These are phyloP conservation scores for Drosophila eugracilis DNA, from an alignment of 1,140 invertebrate genomes.

Conservation along the genomic window DNA sequence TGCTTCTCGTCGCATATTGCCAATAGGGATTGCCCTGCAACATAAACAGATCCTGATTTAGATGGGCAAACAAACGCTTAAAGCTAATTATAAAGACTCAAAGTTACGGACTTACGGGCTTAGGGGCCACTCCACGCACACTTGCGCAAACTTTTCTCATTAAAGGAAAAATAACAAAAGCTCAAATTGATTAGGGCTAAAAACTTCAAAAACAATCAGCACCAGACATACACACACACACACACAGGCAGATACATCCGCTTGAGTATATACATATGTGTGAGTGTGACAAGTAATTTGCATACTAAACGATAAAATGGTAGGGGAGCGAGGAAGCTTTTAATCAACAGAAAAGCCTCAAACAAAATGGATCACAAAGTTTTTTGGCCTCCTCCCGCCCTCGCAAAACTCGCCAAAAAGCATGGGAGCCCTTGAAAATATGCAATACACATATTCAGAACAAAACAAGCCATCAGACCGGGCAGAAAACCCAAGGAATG, in stretches of 20 bases:
- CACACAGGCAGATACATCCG: conserved; percentile 13
- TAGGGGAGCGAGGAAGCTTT: conserved; percentile 37
- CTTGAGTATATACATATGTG: conserved; percentile 2
- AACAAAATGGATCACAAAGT: conserved; percentile 71
- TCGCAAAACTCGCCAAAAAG: background rate
- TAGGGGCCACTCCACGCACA: conserved; percentile 7
- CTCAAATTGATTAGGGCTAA: conserved; percentile 81
- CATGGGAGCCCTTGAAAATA: conserved; percentile 24
- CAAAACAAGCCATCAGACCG: conserved; percentile 41
- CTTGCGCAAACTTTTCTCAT: conserved; percentile 75
- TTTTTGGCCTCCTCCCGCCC: conserved; percentile 35
- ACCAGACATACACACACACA: conserved; percentile 51
- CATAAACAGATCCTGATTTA: conserved; percentile 26
- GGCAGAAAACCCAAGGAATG: conserved; percentile 35
- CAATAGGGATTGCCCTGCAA: conserved; percentile 73
- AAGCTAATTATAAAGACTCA: conserved; percentile 63
- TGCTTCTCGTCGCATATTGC: conserved; percentile 88
- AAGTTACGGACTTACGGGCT: conserved; percentile 46
- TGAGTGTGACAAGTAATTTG: conserved; percentile 70
- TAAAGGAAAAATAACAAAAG: conserved; percentile 62
- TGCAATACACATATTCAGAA: conserved; percentile 45
- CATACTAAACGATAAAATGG: conserved; percentile 66
- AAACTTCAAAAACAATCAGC: conserved; percentile 79
- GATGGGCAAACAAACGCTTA: conserved; percentile 66
- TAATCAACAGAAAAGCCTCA: conserved; percentile 75